These are phyloP conservation scores for Patagioenas fasciata DNA, from an alignment of 2,113 vertebrate genomes.

Conservation along the genomic window DNA sequence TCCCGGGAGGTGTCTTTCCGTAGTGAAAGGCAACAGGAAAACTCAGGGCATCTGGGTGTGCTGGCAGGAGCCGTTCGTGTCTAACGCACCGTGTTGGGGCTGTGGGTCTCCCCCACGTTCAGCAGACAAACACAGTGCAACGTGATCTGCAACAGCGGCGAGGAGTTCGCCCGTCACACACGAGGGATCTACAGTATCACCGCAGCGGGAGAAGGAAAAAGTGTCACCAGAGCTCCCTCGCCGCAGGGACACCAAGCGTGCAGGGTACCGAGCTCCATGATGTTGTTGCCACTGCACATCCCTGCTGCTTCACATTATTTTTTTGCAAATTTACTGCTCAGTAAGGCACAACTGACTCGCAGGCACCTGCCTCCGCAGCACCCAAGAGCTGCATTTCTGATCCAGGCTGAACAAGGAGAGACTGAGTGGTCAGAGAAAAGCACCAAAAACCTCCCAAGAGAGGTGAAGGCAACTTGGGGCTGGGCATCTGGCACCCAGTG, in stretches of 20 bases:
- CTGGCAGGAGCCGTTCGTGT: fast-evolving
- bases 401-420: background rate
- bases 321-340: background rate
- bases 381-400: background rate
- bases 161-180: fast-evolving
- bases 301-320: background rate
- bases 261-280: background rate
- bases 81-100: fast-evolving
- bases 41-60: fast-evolving
- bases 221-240: background rate
- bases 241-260: fast-evolving
- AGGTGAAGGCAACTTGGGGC: background rate
- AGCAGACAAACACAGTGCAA: background rate
- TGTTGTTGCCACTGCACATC: fast-evolving
- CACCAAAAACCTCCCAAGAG: background rate
- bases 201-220: no score
- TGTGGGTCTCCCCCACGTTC: fast-evolving
- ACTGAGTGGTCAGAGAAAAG: background rate
- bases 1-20: slow-evolving; percentile 17
- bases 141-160: background rate
- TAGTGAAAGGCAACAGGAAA: background rate
- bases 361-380: background rate
- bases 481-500: fast-evolving
- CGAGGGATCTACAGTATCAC: background rate
- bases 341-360: background rate